Percentiles rank a stretch among this genome's conserved stretches.
Conservation (phyloP, 2,113 vertebrate genomes). For the Pomatorhinus ruficollis region DNA sequence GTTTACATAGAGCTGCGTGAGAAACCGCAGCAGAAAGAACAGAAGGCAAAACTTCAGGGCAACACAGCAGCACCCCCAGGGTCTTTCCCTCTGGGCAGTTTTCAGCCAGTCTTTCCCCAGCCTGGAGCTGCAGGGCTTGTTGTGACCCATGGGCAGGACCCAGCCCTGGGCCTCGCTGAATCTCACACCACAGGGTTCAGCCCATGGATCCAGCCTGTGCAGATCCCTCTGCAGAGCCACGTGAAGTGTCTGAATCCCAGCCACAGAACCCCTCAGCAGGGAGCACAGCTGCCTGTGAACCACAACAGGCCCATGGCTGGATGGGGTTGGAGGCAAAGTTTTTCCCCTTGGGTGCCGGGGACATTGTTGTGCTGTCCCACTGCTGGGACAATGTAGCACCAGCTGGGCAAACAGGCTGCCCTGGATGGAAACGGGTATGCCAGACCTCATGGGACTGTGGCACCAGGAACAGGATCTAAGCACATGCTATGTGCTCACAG, state of each 20-base stretch:
- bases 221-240: neutral
- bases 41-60: no score
- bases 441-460: accelerated
- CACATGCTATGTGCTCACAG: neutral
- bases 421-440: accelerated
- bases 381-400: neutral
- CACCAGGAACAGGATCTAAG: accelerated
- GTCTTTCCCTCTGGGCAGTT: neutral
- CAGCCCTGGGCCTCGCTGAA: neutral
- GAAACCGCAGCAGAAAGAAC: no score
- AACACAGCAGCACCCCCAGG: neutral
- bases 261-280: neutral
- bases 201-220: neutral
- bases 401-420: neutral
- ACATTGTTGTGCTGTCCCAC: neutral
- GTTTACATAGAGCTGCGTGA: no score
- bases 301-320: accelerated
- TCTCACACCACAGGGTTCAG: accelerated
- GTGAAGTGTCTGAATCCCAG: neutral
- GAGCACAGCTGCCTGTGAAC: neutral
- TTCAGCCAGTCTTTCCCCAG: neutral
- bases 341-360: neutral
- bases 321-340: neutral
- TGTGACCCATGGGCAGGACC: neutral
- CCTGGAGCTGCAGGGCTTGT: neutral